Base-by-base conservation (phyloP, 2,113 vertebrate genomes). In the Danionella cerebrum region DNA sequence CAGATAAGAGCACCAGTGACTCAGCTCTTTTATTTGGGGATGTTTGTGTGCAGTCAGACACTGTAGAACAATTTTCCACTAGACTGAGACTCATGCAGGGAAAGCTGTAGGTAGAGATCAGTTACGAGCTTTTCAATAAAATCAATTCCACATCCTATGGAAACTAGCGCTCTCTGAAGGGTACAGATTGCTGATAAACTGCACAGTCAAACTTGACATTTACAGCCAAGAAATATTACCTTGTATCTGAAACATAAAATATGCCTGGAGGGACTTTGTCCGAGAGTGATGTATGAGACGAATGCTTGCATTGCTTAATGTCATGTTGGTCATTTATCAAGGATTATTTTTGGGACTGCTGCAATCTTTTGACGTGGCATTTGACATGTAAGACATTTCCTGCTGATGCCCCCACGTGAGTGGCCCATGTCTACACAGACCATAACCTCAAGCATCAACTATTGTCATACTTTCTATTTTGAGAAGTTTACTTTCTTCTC, bases 311-410 rank as follows among this genome's bases (percentile, higher is more conserved):
- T 45, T 66, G 53, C 19, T 64, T 68, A 57, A 50, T 35, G 72
- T 59, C 52, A 65, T 45, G 53, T 29, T 21, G 59, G 38, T 38
- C 59, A 59, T 74, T 74, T 69, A 58, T 74, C 59, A 74, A 36
- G 21, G 50, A 39, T 42, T 48, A 64, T 70, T 70, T 70, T 53
- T n/a, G n/a, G 55, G 29, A 11, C 25, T 27, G 16, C 19, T 5
- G 7, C 48, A 41, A 51, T 62, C 59, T 44, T 69, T 45, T 65
- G 52, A 69, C 36, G 36, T 63, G 42, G 18, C 42, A 55, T 68
- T 24, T 73, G 51, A 73, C 60, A 50, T 72, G 41, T 45, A 48
- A 57, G 44, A 47, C 48, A 16, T 39, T 71, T 51, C n/a, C 31
- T 21, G 29, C 36, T 29, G 39, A 33, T 33, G 29, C 29, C 29